Percentiles rank a stretch among this genome's conserved stretches.
Conservation (phyloP, 30 jellyfish, hydroid and myxozoan genomes). For the Nemopilema nomurai region DNA sequence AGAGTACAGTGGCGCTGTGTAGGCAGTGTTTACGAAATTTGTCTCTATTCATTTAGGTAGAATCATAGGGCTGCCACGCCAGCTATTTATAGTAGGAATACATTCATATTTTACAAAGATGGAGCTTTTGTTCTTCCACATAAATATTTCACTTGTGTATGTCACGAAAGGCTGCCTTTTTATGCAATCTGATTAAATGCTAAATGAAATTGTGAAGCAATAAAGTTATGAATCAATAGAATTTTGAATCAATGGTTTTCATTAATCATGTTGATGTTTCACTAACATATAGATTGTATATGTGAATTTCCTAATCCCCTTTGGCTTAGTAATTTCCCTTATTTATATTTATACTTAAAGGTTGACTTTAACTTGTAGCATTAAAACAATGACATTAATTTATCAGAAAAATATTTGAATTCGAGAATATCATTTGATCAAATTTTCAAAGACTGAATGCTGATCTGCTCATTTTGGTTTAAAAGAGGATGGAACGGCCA, state of each 20-base stretch:
- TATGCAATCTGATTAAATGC: no score
- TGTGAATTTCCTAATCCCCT: not conserved
- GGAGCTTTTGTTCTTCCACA: not conserved
- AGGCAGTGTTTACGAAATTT: not conserved
- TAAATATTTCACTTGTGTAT: not conserved
- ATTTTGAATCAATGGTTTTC: no score
- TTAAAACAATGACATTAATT: not conserved
- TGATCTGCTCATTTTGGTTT: no score
- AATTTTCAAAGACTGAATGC: no score
- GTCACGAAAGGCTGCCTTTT: not conserved
- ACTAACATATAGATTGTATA: not conserved
- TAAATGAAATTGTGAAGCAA: not conserved
- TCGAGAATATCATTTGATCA: no score
- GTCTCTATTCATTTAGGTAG: not conserved
- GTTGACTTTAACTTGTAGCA: not conserved
- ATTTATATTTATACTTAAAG: not conserved
- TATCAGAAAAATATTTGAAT: no score
- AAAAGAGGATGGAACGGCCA: no score
- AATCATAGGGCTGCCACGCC: not conserved
- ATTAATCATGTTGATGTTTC: not conserved
- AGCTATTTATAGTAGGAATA: no score
- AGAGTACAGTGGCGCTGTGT: constrained; percentile 20
- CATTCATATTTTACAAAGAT: not conserved
- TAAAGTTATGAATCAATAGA: no score
- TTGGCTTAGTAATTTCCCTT: not conserved